phyloP scores from a whole-genome alignment of 2,113 vertebrate genomes.

The Edolisoma coerulescens region DNA sequence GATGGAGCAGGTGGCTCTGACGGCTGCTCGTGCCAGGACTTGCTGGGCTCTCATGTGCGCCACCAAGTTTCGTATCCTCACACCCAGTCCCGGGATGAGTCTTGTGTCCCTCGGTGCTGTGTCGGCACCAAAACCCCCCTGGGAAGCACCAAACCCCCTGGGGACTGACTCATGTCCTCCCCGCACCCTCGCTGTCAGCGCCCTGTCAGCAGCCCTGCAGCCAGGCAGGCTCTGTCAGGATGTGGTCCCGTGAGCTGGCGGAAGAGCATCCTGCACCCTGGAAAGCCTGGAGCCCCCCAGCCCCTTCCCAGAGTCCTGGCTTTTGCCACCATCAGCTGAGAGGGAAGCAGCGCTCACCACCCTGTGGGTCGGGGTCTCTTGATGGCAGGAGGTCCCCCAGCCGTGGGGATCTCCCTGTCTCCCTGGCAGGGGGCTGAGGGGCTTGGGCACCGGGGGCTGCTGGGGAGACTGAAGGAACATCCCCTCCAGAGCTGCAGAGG shows the following conservation, averaged over 20 bases:
- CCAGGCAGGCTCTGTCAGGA: background rate
- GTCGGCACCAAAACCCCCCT: background rate
- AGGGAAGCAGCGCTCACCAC: rapidly evolving
- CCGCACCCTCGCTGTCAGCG: rapidly evolving
- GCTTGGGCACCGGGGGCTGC: rapidly evolving
- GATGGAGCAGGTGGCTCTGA: background rate
- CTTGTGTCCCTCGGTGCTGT: rapidly evolving
- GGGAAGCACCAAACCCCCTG: background rate
- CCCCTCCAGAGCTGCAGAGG: background rate
- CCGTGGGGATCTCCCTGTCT: no score
- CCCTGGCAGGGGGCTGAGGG: background rate
- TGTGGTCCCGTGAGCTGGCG: rapidly evolving
- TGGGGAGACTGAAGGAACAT: background rate
- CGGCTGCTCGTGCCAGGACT: background rate
- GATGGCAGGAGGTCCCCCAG: background rate
- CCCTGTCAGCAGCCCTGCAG: background rate
- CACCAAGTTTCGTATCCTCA: background rate
- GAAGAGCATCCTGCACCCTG: background rate
- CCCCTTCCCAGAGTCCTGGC: background rate
- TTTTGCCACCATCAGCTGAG: background rate
- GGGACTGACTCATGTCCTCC: background rate
- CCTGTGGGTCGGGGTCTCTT: rapidly evolving
- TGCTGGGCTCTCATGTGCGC: rapidly evolving
- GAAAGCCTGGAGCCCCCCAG: background rate
- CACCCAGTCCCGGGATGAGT: background rate